phyloP scores from a whole-genome alignment of 2,888 invertebrate species.

The Yponomeuta sedellus region DNA sequence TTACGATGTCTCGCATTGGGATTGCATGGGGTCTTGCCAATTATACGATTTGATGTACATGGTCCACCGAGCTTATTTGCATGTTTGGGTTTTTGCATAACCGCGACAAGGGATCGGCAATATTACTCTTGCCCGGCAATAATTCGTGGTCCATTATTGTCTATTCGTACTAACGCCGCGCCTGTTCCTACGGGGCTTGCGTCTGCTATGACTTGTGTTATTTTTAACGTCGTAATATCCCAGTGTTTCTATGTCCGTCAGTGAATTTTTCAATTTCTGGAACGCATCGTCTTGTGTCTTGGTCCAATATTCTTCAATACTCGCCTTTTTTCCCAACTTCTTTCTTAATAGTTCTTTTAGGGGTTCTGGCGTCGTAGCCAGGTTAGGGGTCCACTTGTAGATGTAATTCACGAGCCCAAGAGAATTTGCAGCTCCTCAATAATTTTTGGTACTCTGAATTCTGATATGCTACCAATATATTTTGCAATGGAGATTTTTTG shows the following conservation, averaged over 20 bases:
- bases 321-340: slow-evolving; percentile 11
- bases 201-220: slow-evolving; percentile 35
- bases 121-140: slow-evolving; percentile 35
- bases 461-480: slow-evolving; percentile 15
- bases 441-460: slow-evolving; percentile 13
- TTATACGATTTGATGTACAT: slow-evolving; percentile 15
- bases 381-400: slow-evolving; percentile 14
- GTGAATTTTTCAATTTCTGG: slow-evolving; percentile 12
- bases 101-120: slow-evolving; percentile 33
- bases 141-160: slow-evolving; percentile 28
- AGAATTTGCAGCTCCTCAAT: slow-evolving; percentile 18
- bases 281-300: slow-evolving; percentile 10
- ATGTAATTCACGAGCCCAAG: slow-evolving; percentile 17
- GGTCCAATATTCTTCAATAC: slow-evolving; percentile 13
- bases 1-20: slow-evolving; percentile 10
- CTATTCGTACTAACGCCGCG: slow-evolving; percentile 32
- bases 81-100: slow-evolving; percentile 16
- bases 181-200: slow-evolving; percentile 38
- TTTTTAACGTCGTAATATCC: slow-evolving; percentile 32
- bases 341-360: slow-evolving; percentile 11
- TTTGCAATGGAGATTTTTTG: slow-evolving; percentile 34
- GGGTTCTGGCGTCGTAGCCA: slow-evolving; percentile 30
- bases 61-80: slow-evolving; percentile 8
- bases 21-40: slow-evolving; percentile 14
- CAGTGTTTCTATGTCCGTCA: slow-evolving; percentile 32